Percentiles rank a stretch among this genome's conserved stretches.
Conservation (phyloP, 1,140 invertebrate species). For the Uloborus diversus region DNA sequence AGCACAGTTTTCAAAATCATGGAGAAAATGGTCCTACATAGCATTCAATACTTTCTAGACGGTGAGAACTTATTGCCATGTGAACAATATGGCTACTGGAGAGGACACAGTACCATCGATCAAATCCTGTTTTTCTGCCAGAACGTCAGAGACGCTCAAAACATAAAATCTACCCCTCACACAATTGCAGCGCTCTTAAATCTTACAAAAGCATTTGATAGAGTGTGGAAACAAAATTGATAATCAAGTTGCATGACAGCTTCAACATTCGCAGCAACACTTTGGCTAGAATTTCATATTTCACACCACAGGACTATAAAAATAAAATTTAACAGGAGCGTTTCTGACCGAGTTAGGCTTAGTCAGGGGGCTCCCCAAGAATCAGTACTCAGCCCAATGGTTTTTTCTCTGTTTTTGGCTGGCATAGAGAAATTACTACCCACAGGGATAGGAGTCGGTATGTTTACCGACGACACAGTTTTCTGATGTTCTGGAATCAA, state of each 20-base stretch:
- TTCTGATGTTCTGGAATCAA: background rate
- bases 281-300: background rate
- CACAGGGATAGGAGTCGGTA: background rate
- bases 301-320: background rate
- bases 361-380: background rate
- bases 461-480: conserved; percentile 2
- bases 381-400: conserved; percentile 1
- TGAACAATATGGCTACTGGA: too few relatives aligned
- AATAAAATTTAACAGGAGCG: background rate
- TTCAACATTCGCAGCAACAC: background rate
- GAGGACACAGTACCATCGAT: too few relatives aligned
- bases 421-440: background rate
- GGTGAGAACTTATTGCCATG: too few relatives aligned
- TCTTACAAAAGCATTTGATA: background rate
- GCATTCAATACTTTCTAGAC: too few relatives aligned
- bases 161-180: background rate
- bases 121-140: too few relatives aligned
- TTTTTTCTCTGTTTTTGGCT: background rate
- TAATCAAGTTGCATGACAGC: too few relatives aligned
- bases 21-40: too few relatives aligned
- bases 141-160: too few relatives aligned
- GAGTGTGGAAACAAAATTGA: too few relatives aligned
- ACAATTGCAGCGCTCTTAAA: background rate
- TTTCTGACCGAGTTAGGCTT: too few relatives aligned
- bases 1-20: too few relatives aligned